Conservation (phyloP, 2,888 invertebrate species). For the Loripinus fragilis region DNA sequence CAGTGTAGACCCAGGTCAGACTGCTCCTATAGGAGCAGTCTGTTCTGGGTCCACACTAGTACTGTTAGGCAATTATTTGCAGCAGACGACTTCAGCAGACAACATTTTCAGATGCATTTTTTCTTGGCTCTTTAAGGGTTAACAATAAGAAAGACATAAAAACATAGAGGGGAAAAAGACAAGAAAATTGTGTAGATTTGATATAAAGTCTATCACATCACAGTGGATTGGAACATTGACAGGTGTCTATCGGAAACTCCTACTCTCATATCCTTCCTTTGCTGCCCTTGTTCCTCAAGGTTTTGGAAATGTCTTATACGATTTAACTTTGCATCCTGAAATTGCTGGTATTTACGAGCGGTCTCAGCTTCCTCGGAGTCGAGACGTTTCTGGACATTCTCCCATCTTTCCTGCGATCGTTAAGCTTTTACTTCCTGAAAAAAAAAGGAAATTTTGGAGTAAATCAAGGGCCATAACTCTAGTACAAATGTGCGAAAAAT, state of each 20-base stretch:
- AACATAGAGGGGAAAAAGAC: too few species aligned
- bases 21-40: too few species aligned
- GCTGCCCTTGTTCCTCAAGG: constrained; percentile 72
- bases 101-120: too few species aligned
- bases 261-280: constrained; percentile 69
- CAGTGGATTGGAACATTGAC: constrained; percentile 62
- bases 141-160: too few species aligned
- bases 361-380: constrained; percentile 65
- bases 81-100: too few species aligned
- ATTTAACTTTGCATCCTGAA: constrained; percentile 69
- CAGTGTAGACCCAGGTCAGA: too few species aligned
- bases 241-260: constrained; percentile 70
- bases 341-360: constrained; percentile 52
- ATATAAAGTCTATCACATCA: constrained; percentile 4
- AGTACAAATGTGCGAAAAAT: too few species aligned
- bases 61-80: too few species aligned
- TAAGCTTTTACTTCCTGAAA: constrained; percentile 70
- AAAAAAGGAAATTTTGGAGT: too few species aligned
- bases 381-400: constrained; percentile 61
- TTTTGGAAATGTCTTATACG: constrained; percentile 71
- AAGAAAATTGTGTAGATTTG: not conserved
- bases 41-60: too few species aligned
- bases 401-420: constrained; percentile 67
- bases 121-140: too few species aligned
- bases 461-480: too few species aligned